A percentile compares a stretch with the other conserved stretches of the same genome.
phyloP scores from a whole-genome alignment of 2,888 invertebrate genomes.

The Camptogramma bilineatum region DNA sequence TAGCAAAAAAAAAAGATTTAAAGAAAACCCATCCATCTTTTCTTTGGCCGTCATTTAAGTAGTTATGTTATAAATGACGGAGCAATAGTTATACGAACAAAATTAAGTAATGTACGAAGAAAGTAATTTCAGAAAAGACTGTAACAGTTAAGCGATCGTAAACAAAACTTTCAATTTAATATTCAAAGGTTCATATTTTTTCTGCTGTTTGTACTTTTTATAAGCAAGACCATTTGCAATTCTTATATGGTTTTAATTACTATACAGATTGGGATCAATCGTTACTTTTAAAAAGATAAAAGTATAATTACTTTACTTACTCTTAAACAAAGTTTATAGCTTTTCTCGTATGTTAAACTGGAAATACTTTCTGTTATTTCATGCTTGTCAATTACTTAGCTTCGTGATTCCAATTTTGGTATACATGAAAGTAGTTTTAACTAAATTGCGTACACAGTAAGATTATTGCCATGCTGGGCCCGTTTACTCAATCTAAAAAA shows the following conservation, averaged over 20 bases:
- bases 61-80: too few species aligned
- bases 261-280: conserved; percentile 21
- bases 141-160: not conserved
- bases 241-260: conserved; percentile 31
- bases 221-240: conserved; percentile 25
- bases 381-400: not conserved
- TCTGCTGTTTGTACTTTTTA: conserved; percentile 26
- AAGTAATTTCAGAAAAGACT: too few species aligned
- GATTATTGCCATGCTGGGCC: too few species aligned
- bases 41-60: too few species aligned
- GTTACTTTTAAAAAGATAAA: conserved; percentile 8
- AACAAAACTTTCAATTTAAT: not conserved
- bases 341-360: not conserved
- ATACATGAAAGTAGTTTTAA: too few species aligned
- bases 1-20: too few species aligned
- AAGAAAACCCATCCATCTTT: too few species aligned
- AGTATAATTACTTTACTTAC: not conserved
- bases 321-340: not conserved
- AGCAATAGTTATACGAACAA: too few species aligned
- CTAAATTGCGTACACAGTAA: too few species aligned
- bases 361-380: not conserved
- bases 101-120: too few species aligned
- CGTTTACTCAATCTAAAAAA: too few species aligned
- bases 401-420: not conserved
- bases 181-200: not conserved